Evolutionary conservation across 2,797 vertebrate genomes (phyloP), one percentile per base, ranked within the genome.

Genomic region (Capromys pilorides): DNA sequence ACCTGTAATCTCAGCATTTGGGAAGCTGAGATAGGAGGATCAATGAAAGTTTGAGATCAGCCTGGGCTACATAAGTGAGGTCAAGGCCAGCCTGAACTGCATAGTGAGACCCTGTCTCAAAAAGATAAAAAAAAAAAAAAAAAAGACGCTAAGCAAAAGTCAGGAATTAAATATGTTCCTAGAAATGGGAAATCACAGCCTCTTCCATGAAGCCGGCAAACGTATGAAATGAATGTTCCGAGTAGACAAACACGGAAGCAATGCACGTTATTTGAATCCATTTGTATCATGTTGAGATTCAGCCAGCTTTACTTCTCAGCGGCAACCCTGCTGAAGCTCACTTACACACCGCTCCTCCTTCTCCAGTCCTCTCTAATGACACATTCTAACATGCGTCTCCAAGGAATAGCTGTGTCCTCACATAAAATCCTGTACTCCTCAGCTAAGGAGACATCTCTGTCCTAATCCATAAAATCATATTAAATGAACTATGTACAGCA

Each of bases 391-490:
- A 1, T 19, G 1, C 82, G 83, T 66, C 90, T 95, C 49, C 26
- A 39, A 96, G 51, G 75, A 96, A 91, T 71, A 94, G 79, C 83
- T 93, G 77, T 92, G 81, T n/a, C 79, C 28, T 49, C 54, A 92
- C 26, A 85, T 45, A 94, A 96, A 97, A 95, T 83, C 82, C 85
- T 85, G 57, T 64, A 82, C 49, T 91, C 51, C 62, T 92, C 87
- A 95, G 33, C 36, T 61, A 95, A 95, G 88, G 88, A 95, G 66
- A 95, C 54, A 91, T 90, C 57, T 91, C 61, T 79, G 41, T 93
- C 61, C 77, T 96, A 91, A 96, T 94, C 82, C 94, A 95, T 95
- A 96, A 96, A 96, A 93, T 66, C 24, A 31, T 78, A 95, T 94
- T 96, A 94, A 95, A 89, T 19, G 88, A 79, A 90, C 89, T 39